Conservation (phyloP, 2,113 vertebrate genomes). For the Dasypus novemcinctus region DNA sequence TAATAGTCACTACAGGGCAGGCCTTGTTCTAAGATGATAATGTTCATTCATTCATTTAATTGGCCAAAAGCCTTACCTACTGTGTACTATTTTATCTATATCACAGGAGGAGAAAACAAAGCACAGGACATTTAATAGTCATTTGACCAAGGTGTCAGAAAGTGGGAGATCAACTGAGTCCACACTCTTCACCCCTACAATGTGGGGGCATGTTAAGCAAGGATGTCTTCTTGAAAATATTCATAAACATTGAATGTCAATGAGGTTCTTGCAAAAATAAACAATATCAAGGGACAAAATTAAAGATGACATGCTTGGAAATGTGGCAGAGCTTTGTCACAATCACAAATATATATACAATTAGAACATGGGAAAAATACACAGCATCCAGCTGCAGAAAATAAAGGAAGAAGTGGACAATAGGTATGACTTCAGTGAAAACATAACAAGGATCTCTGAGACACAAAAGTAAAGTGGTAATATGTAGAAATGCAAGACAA, state of each 20-base stretch:
- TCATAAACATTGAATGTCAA: background rate
- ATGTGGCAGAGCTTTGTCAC: background rate
- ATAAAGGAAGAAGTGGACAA: rapidly evolving
- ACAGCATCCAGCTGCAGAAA: background rate
- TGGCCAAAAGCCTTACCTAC: background rate
- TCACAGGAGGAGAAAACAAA: background rate
- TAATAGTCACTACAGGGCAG: rapidly evolving
- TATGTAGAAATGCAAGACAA: background rate
- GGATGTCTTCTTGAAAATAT: background rate
- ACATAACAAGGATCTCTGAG: rapidly evolving
- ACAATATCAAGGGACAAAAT: background rate
- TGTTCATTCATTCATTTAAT: no score
- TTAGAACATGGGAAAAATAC: rapidly evolving
- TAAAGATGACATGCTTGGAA: background rate
- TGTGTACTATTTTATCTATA: no score
- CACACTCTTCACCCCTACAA: no score
- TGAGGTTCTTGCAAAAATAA: background rate
- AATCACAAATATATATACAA: rapidly evolving
- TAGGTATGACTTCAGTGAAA: rapidly evolving
- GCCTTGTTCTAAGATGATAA: background rate
- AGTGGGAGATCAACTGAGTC: no score
- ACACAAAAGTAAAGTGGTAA: rapidly evolving
- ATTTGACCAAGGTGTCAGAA: background rate
- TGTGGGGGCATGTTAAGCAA: background rate
- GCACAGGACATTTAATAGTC: no score